Base-by-base conservation (phyloP, 2,888 invertebrate genomes). In the Lathronympha strigana region DNA sequence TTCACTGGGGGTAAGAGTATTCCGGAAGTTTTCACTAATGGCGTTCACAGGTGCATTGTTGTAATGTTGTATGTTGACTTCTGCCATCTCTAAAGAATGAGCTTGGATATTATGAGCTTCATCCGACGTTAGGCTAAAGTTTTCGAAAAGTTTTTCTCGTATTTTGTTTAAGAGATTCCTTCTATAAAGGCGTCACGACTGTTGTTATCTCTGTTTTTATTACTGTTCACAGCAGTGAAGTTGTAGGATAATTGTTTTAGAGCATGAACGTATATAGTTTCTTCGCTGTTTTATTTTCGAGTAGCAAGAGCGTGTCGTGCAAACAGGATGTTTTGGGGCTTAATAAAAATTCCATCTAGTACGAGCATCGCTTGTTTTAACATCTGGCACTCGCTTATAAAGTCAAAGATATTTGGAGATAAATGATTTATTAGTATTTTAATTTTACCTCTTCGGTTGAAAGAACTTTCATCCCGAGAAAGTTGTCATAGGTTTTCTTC, bases 141-240 rank as follows among this genome's bases (percentile, higher is more conserved):
- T 43, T 43, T 43, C 43, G 1, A 43, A 21, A 11, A 43, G 43
- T 21, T 21, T 17, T 19, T 43, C 36, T 36, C 36, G 9, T 36
- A 36, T 36, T 36, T 36, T 3, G 13, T 36, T 13, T 9, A 36
- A 17, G 43, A 43, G 6, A 43, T 43, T 1, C 19, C 43, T 2
- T 6, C 19, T 43, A 47, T 47, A 4, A 47, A 47, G 1, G 47
- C 47, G 19, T 47, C 47, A 11, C 47, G 47, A 47, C 23, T 47
- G 23, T 23, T 47, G 13, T 47, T 23, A 23, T 47, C 47, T 13
- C 47, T 21, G n/a, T 47, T 47, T 21, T 21, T 23, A 8, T 47
- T 47, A 13, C 47, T 23, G 23, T 47, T 23, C 1, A 47, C 47
- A 23, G 19, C 47, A 19, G 47, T 23, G 8, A 47, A 47, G 5